Base-by-base conservation (phyloP, 2,797 vertebrate species). In the Enteromius mattozi region DNA sequence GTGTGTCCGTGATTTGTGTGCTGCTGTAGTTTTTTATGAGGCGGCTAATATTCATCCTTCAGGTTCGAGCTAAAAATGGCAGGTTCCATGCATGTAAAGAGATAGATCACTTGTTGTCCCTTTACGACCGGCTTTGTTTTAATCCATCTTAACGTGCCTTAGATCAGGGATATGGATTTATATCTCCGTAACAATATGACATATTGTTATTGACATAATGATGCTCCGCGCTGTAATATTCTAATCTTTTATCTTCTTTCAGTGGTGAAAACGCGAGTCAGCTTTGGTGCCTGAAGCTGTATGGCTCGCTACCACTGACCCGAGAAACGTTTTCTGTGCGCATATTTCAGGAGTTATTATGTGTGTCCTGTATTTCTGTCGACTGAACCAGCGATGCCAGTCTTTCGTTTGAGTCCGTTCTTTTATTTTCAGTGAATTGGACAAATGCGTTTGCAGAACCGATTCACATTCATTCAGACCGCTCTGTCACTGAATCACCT, bases 181-280 rank as follows among this genome's bases (percentile, higher is more conserved):
- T 40, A 40, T 76, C 21, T 49, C 24, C 47, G 37, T 27, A 63
- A 82, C 56, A 74, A 75, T 82, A 49, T 65, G 56, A 21, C 71
- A 76, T 76, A 83, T 83, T 76, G 71, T 68, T 76, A 27, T 76
- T 76, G 71, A 66, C 59, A 66, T 54, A 76, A 83, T 76, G 33
- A 76, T 54, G 33, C 81, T n/a, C 61, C 6, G 3, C 33, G 0
- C 59, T 83, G 33, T 66, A 66, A 49, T 66, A 49, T 66, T 66
- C 9, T 66, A 75, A 76, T 66, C 71, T 40, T 76, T 66, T 49
- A 76, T 66, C 33, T 75, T 49, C 80, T 72, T 65, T 82, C 40
- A 74, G 56, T 54, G 81, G 45, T 76, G 17, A 54, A 83, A 75
- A 24, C 2, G 16, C 14, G n/a, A 47, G 78, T 54, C 78, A 69